Evolutionary conservation across 2,888 invertebrate species (phyloP).

Genomic region (Zygogramma bicolorata): DNA sequence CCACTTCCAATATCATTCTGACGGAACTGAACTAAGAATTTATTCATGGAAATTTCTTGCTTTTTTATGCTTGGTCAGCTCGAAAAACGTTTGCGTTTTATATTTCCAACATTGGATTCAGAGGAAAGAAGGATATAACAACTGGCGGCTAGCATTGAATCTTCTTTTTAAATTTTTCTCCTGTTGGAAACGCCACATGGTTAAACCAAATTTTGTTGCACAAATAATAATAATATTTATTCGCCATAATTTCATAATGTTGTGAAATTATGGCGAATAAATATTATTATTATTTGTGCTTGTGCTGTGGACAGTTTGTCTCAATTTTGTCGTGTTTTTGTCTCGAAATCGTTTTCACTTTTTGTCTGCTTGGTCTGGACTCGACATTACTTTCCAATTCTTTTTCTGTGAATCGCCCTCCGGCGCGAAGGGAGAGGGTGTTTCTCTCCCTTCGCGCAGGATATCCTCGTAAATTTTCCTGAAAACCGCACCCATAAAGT

Average conservation of each 20-base stretch:
- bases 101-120: conserved; percentile 30
- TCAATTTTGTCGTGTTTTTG: no score
- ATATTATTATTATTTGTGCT: no score
- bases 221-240: no score
- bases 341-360: no score
- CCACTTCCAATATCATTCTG: conserved; percentile 16
- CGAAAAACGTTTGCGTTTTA: conserved; percentile 29
- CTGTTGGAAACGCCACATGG: conserved; percentile 22
- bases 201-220: conserved; percentile 16
- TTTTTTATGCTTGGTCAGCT: conserved; percentile 31
- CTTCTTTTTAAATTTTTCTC: conserved; percentile 15
- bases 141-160: conserved; percentile 23
- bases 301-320: no score
- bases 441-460: not conserved
- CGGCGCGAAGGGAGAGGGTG: no score
- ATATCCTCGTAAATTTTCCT: not conserved
- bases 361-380: no score
- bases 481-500: not conserved
- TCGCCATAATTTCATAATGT: no score
- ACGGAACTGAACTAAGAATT: conserved; percentile 24
- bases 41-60: conserved; percentile 26
- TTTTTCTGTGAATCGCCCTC: no score
- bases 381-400: no score
- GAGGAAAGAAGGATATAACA: conserved; percentile 24
- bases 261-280: no score